Conservation (phyloP, 2,113 vertebrate species). For the Chaetodon trifascialis region DNA sequence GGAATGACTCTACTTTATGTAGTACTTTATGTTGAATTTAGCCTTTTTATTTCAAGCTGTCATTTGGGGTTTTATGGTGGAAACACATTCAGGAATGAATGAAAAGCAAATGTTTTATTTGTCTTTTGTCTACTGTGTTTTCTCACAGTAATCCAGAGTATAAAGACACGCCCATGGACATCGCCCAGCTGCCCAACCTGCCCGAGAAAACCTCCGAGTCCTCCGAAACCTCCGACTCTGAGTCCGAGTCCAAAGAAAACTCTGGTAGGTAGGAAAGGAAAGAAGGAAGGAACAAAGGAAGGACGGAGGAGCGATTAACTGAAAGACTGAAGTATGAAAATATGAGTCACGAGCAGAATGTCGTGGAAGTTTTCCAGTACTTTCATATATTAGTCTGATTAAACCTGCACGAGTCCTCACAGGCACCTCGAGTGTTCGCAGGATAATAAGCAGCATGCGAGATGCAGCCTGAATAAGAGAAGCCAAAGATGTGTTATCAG, state of each 20-base stretch:
- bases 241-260: conserved; percentile 98
- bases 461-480: conserved; percentile 4
- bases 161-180: conserved; percentile 98
- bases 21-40: no score
- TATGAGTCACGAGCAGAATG: no score
- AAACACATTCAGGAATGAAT: not conserved
- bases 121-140: no score
- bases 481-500: conserved; percentile 55
- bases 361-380: not conserved
- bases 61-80: no score
- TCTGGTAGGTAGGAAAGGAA: conserved; percentile 86
- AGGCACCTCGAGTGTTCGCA: not conserved
- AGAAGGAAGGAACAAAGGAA: not conserved
- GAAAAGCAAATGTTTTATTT: no score
- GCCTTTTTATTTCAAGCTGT: no score
- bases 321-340: no score
- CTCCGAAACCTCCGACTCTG: conserved; percentile 96
- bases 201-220: conserved; percentile 97
- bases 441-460: conserved; percentile 14
- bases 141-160: conserved; percentile 92
- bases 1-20: not conserved
- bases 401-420: not conserved
- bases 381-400: not conserved
- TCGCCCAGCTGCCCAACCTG: conserved; percentile 95
- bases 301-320: not conserved